Percentiles rank a stretch among this genome's conserved stretches.
Conservation (phyloP, 2,797 vertebrate species). For the Spheniscus humboldti region DNA sequence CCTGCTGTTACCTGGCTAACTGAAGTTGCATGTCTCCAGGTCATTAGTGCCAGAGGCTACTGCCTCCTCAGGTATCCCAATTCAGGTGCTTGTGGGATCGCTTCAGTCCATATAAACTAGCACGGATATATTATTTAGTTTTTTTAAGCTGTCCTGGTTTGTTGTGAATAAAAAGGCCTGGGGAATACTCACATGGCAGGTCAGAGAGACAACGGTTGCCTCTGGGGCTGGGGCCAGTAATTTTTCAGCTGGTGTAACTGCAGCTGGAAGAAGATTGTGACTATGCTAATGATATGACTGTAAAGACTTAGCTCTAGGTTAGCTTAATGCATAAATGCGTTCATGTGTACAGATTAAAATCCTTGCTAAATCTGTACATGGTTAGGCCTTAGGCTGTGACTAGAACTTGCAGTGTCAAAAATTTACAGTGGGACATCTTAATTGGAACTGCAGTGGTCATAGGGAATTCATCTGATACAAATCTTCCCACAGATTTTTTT, state of each 20-base stretch:
- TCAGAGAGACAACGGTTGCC: background rate
- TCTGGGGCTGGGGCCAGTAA: background rate
- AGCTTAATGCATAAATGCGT: slow-evolving; percentile 20
- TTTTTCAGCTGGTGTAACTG: slow-evolving; percentile 24
- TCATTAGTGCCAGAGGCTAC: background rate
- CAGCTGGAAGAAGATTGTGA: slow-evolving; percentile 29
- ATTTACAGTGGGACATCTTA: background rate
- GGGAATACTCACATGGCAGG: background rate
- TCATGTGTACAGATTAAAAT: slow-evolving; percentile 45
- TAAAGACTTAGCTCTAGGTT: slow-evolving; percentile 36
- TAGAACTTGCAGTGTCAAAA: slow-evolving; percentile 14
- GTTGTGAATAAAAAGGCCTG: background rate
- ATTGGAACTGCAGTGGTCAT: slow-evolving; percentile 6
- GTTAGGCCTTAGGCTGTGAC: slow-evolving; percentile 19
- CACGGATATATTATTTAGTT: background rate
- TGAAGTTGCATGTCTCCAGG: background rate
- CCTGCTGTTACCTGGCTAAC: background rate
- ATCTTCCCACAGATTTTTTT: background rate
- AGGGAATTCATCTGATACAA: background rate
- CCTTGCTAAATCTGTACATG: slow-evolving; percentile 28
- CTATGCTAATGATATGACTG: slow-evolving; percentile 30
- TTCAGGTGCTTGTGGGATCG: background rate
- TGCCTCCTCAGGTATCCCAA: background rate
- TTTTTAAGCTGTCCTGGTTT: background rate
- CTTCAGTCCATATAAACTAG: background rate